Percentiles rank a stretch among this genome's conserved stretches.
phyloP scores from a whole-genome alignment of 2,797 vertebrate species.

The Fistularia tabacaria region DNA sequence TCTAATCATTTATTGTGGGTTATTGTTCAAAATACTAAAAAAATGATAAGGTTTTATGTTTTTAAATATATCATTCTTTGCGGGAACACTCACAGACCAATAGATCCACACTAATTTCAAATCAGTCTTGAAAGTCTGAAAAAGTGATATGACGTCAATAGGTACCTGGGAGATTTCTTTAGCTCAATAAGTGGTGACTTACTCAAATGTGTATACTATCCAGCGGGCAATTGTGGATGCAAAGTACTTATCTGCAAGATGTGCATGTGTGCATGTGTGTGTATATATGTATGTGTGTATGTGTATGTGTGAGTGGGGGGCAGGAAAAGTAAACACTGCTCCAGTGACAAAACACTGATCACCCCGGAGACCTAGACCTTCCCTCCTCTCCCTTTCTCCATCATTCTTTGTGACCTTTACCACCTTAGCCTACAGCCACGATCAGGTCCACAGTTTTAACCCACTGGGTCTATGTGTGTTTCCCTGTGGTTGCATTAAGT shows the following conservation, averaged over 20 bases:
- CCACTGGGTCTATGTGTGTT: constrained; percentile 17
- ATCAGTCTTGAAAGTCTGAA: neutral
- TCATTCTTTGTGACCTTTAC: constrained; percentile 57
- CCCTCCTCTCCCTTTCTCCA: constrained; percentile 50
- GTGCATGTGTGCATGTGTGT: neutral
- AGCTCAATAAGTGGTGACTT: constrained; percentile 52
- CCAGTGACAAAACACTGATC: constrained; percentile 89
- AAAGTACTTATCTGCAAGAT: constrained; percentile 80
- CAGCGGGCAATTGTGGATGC: constrained; percentile 79
- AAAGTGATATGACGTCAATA: constrained; percentile 5
- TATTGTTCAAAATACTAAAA: no score
- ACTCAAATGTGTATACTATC: constrained; percentile 77
- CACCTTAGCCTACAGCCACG: constrained; percentile 37
- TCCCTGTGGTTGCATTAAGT: constrained; percentile 1
- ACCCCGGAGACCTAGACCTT: constrained; percentile 76
- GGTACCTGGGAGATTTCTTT: constrained; percentile 56
- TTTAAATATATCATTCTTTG: no score
- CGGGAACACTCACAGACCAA: no score
- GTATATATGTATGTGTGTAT: no score
- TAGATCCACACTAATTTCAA: no score
- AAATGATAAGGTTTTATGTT: no score
- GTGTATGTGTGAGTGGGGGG: no score
- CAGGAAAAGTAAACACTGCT: constrained; percentile 84
- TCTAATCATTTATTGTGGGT: no score
- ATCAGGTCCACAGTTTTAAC: constrained; percentile 30